Base-by-base conservation (phyloP, 2,113 vertebrate species). In the Cacatua alba region DNA sequence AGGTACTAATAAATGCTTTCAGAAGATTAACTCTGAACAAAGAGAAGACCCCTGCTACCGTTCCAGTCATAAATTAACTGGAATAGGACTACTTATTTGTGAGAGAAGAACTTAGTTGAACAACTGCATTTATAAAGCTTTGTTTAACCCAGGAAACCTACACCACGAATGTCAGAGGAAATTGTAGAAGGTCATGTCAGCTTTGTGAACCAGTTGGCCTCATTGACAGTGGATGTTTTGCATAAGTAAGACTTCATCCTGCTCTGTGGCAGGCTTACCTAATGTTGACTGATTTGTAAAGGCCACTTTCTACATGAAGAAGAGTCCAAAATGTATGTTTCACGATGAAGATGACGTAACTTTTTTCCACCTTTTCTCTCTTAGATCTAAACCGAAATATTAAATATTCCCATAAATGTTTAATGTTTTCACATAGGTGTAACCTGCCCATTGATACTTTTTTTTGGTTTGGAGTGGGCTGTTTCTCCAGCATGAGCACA, bases 121-220 rank as follows among this genome's bases (percentile, higher is more conserved):
- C 70, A 88, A 77, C 18, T 69, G 19, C 21, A 79, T 85, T 89
- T 91, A 64, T 63, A 91, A 82, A 87, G 49, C 70, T 82, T 69
- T 91, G 44, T 94, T 92, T 80, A 94, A 44, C 75, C 21, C 31
- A 69, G 75, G 41, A 63, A 89, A 65, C 57, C 33, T 57, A 41
- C 52, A 39, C 52, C 24, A 35, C 13, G 41, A 95, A 91, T 72
- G 77, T 65, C 89, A 87, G 44, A 92, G 31, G 82, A 85, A 97
- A 90, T 26, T 63, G 78, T 74, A 95, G 80, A 95, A 89, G 92
- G 65, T 94, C 78, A 80, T 82, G 5, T n/a, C 74, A 59, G 67
- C n/a, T 60, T 57, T 79, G 12, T 57, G 41, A 87, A 52, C 29
- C 78, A 72, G 62, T 65, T 72, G 84, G 82, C 74, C 49, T 64